Conservation (phyloP, 2,888 invertebrate genomes). For the Sarcophaga variegata region DNA sequence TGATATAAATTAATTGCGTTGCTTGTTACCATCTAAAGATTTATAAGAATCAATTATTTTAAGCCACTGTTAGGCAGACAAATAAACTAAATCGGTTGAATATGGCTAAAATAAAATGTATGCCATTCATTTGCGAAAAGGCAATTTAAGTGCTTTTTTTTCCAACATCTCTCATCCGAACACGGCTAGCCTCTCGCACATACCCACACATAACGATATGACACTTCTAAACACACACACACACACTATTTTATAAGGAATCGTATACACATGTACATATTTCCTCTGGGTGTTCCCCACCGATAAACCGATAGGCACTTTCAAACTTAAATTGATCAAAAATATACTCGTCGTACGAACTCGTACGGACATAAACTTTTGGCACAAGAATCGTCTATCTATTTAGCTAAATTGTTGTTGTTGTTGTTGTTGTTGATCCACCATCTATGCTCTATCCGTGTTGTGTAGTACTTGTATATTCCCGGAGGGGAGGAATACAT, state of each 20-base stretch:
- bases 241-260: slow-evolving; percentile 4
- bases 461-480: slow-evolving; percentile 25
- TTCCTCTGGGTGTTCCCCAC: slow-evolving; percentile 27
- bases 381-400: slow-evolving; percentile 55
- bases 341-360: slow-evolving; percentile 49
- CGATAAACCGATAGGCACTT: slow-evolving; percentile 29
- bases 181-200: slow-evolving; percentile 34
- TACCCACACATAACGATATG: slow-evolving; percentile 41
- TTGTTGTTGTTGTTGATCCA: slow-evolving; percentile 19
- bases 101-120: slow-evolving; percentile 67
- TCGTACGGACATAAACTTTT: slow-evolving; percentile 40
- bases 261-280: slow-evolving; percentile 23
- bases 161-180: slow-evolving; percentile 21
- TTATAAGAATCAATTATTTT: slow-evolving; percentile 10
- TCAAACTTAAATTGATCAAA: slow-evolving; percentile 57
- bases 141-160: slow-evolving; percentile 66
- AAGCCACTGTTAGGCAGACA: slow-evolving; percentile 14
- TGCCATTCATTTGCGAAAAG: slow-evolving; percentile 67
- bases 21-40: too few species aligned
- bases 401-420: slow-evolving; percentile 25
- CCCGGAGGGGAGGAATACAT: slow-evolving; percentile 15
- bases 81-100: slow-evolving; percentile 49
- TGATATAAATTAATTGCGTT: too few species aligned
- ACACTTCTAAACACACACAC: slow-evolving; percentile 33
- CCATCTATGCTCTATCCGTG: slow-evolving; percentile 25